These are phyloP conservation scores for Holothuria leucospilota DNA, from an alignment of 53 echinoderm and acorn worm species.

Conservation along the genomic window DNA sequence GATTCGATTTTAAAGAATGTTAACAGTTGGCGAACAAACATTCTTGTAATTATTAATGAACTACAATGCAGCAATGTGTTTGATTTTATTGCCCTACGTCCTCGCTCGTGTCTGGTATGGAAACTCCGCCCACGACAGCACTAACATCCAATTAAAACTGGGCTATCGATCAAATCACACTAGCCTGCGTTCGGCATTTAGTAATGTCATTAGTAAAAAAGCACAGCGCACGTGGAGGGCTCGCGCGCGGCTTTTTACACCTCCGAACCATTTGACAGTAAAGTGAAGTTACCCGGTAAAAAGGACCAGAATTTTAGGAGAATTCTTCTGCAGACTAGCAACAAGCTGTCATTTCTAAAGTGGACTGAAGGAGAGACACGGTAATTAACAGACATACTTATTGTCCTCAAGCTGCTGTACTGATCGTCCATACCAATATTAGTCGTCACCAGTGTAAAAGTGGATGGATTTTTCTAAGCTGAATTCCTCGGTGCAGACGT, in stretches of 20 bases:
- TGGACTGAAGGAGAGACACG: background rate
- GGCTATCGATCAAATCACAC: slow-evolving; percentile 34
- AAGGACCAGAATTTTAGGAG: background rate
- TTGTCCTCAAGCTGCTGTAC: too few species aligned
- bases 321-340: slow-evolving; percentile 31
- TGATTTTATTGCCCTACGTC: slow-evolving; percentile 41
- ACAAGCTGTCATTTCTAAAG: slow-evolving; percentile 48
- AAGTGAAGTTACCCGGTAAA: slow-evolving; percentile 1
- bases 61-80: slow-evolving; percentile 38
- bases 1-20: slow-evolving; percentile 41
- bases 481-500: too few species aligned
- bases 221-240: slow-evolving; percentile 39
- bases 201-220: slow-evolving; percentile 46
- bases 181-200: slow-evolving; percentile 24
- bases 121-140: slow-evolving; percentile 35
- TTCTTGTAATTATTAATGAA: slow-evolving; percentile 30
- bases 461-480: too few species aligned
- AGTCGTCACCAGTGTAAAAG: too few species aligned
- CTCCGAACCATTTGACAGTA: slow-evolving; percentile 16
- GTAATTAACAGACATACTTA: slow-evolving; percentile 15
- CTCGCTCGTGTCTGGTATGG: slow-evolving; percentile 20
- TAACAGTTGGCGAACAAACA: slow-evolving; percentile 50
- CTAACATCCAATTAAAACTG: slow-evolving; percentile 43
- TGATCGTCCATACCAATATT: too few species aligned
- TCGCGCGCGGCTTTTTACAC: slow-evolving; percentile 35